Percentiles rank a stretch among this genome's conserved stretches.
phyloP scores from a whole-genome alignment of 2,888 invertebrate genomes.

The Uloborus plumipes region DNA sequence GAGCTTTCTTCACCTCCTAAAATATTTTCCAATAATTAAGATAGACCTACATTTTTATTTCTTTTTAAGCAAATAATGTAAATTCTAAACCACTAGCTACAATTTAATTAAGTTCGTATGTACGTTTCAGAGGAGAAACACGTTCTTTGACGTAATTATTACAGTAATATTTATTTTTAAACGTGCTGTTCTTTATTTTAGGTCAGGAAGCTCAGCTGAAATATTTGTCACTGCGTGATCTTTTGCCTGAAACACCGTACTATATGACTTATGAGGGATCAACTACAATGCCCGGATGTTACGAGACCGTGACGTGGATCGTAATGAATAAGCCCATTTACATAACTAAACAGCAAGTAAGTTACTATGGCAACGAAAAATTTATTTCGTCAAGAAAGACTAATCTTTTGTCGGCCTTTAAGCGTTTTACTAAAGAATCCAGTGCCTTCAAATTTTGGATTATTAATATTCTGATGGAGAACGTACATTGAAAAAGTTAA shows the following conservation, averaged over 20 bases:
- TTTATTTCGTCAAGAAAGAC: slow-evolving; percentile 11
- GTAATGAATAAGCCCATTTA: slow-evolving; percentile 98
- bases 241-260: slow-evolving; percentile 91
- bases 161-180: background rate
- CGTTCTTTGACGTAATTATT: background rate
- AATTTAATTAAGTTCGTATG: too few relatives aligned
- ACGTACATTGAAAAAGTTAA: too few relatives aligned
- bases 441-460: background rate
- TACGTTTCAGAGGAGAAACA: too few relatives aligned
- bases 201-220: slow-evolving; percentile 86
- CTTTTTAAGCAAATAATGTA: too few relatives aligned
- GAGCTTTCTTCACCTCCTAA: too few relatives aligned
- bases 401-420: slow-evolving; percentile 19
- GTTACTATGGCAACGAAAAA: slow-evolving; percentile 66
- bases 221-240: slow-evolving; percentile 85
- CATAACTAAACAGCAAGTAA: slow-evolving; percentile 94
- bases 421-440: background rate
- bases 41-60: too few relatives aligned
- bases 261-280: slow-evolving; percentile 99
- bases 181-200: slow-evolving; percentile 70
- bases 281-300: slow-evolving; percentile 96
- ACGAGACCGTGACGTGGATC: slow-evolving; percentile 99
- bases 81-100: too few relatives aligned
- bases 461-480: too few relatives aligned
- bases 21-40: too few relatives aligned